These are phyloP conservation scores for Leucozona laternaria DNA, from an alignment of 2,888 invertebrate species.

Conservation along the genomic window DNA sequence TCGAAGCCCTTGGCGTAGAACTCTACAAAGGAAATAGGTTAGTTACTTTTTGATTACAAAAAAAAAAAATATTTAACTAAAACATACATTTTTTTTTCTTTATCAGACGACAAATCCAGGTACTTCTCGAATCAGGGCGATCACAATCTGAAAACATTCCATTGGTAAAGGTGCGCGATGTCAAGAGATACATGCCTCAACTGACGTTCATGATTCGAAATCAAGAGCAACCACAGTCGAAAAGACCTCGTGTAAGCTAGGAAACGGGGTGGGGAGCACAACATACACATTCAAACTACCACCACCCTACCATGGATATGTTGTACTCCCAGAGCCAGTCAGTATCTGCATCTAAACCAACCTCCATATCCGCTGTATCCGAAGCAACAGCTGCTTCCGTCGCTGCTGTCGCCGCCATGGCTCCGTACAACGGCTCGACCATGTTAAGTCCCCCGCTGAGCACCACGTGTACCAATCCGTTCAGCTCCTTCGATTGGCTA, in stretches of 20 bases:
- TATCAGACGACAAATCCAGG: slow-evolving; percentile 89
- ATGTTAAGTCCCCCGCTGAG: slow-evolving; percentile 82
- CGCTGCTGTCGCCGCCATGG: slow-evolving; percentile 52
- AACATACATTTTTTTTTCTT: slow-evolving; percentile 11
- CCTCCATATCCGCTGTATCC: slow-evolving; percentile 76
- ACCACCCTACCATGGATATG: slow-evolving; percentile 79
- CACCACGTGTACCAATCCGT: slow-evolving; percentile 76
- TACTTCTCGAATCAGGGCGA: slow-evolving; percentile 90
- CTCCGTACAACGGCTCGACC: slow-evolving; percentile 79
- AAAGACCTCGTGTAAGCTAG: slow-evolving; percentile 84
- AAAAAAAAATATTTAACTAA: not conserved
- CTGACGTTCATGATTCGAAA: slow-evolving; percentile 91
- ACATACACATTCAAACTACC: slow-evolving; percentile 79
- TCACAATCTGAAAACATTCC: slow-evolving; percentile 90
- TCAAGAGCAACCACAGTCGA: slow-evolving; percentile 83
- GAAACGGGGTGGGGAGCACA: slow-evolving; percentile 84
- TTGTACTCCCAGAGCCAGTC: slow-evolving; percentile 83
- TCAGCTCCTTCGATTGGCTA: slow-evolving; percentile 77
- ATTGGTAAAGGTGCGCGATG: slow-evolving; percentile 92
- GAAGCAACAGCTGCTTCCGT: slow-evolving; percentile 65
- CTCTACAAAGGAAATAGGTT: slow-evolving; percentile 93
- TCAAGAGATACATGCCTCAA: slow-evolving; percentile 94
- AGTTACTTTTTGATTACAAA: slow-evolving; percentile 80
- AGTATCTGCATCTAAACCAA: slow-evolving; percentile 75
- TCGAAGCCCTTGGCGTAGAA: slow-evolving; percentile 91